phyloP scores from a whole-genome alignment of 1,140 invertebrate species.

The Patella vulgata region DNA sequence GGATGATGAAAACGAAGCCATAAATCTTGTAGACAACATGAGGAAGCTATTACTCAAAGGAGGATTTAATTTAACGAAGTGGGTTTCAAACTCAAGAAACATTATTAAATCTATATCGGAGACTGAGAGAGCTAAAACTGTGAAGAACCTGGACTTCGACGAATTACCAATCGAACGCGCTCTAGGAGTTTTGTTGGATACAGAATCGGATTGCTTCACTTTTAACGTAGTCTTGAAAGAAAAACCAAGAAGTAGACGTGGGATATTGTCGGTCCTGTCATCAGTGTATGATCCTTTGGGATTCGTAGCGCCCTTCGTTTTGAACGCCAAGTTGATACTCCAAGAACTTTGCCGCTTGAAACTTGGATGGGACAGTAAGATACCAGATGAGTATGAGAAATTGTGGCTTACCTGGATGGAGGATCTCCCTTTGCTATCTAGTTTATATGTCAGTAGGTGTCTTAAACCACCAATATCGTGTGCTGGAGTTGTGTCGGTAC shows the following conservation, averaged over 20 bases:
- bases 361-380: conserved; percentile 29
- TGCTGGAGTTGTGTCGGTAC: conserved; percentile 31
- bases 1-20: conserved; percentile 16
- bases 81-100: conserved; percentile 21
- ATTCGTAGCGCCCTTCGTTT: conserved; percentile 29
- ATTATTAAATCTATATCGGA: conserved; percentile 27
- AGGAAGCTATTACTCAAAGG: conserved; percentile 9
- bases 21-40: conserved; percentile 5
- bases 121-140: conserved; percentile 5
- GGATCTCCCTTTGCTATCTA: conserved; percentile 15
- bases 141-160: conserved; percentile 29
- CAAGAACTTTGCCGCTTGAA: conserved; percentile 31
- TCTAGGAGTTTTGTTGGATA: conserved; percentile 36
- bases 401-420: conserved; percentile 27
- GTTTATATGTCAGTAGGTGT: conserved; percentile 28
- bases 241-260: conserved; percentile 11
- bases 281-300: conserved; percentile 38
- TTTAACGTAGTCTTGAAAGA: too few relatives aligned
- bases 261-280: conserved; percentile 29
- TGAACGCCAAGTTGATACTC: conserved; percentile 30
- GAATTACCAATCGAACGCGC: conserved; percentile 29
- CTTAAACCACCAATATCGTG: conserved; percentile 30
- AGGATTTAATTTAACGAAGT: conserved; percentile 31
- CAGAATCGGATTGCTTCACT: too few relatives aligned
- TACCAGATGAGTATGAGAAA: conserved; percentile 17